Base-by-base conservation (phyloP, 2,888 invertebrate species). In the Drosophila nigricruria region DNA sequence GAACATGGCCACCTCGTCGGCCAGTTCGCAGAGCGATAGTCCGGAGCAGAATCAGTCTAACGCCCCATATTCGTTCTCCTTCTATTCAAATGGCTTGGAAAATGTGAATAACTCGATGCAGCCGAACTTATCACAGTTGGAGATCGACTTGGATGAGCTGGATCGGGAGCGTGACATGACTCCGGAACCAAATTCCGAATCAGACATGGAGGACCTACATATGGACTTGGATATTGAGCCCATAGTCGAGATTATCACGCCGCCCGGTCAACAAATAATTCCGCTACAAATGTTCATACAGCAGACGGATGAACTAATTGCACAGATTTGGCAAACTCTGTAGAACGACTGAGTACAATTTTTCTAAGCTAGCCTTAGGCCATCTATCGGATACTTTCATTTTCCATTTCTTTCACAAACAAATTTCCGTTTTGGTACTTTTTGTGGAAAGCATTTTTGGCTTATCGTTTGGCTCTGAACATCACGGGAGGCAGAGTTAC, bases 301-400 rank as follows among this genome's bases (percentile, higher is more conserved):
- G 40, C 25, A 64, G n/a, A 42, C 64, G 6, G 64, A 34, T 6
- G 42, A 50, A 2, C 25, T 42, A 10, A 50, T 64, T 0, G 49
- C 25, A 6, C 1, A 49, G 60, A 18, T 47, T 4, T 36, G 36
- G 47, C 27, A 18, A 3, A 38, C 3, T 3, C 27, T 58, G 9
- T 57, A 57, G 30, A 23, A 8, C 16, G 45, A 14, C 50, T 6
- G 1, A 6, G 6, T n/a, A 3, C 0, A 34, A 6, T 16, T 25
- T 18, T 40, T 42, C 18, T 42, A 10, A 1, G 1, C 49, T 30
- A 12, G 2, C 0, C 27, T 10, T 6, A 10, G 10, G 3, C 12
- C 18, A 12, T 16, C 16, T 8, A 30, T 49, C 45, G 10, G 10
- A 30, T 18, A 18, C 2, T n/a, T 32, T 8, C 30, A 14, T 3